Percentiles rank a stretch among this genome's conserved stretches.
These are phyloP conservation scores for Enteromius radiatus DNA, from an alignment of 2,797 vertebrate genomes.

Conservation along the genomic window DNA sequence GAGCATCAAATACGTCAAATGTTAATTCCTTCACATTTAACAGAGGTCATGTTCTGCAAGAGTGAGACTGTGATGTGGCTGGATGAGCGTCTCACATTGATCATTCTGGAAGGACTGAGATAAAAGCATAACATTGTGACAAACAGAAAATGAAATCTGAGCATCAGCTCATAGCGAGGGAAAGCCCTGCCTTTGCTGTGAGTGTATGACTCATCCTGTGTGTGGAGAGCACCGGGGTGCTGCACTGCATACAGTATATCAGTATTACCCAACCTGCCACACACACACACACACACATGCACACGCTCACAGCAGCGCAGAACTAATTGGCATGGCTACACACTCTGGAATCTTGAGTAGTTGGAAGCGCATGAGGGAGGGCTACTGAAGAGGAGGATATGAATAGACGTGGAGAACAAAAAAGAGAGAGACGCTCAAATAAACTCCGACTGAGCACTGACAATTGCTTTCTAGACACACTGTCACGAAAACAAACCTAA, in stretches of 20 bases:
- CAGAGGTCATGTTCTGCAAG: not conserved
- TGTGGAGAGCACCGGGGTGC: slow-evolving; percentile 34
- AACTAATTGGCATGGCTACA: slow-evolving; percentile 35
- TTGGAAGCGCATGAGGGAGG: slow-evolving; percentile 31
- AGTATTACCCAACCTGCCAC: slow-evolving; percentile 40
- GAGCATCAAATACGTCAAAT: slow-evolving; percentile 1
- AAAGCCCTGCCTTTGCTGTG: slow-evolving; percentile 55
- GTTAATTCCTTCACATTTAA: not conserved
- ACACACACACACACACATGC: slow-evolving; percentile 15
- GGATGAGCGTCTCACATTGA: not conserved
- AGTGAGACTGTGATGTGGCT: not conserved
- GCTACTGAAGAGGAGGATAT: slow-evolving; percentile 34
- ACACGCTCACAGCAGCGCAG: slow-evolving; percentile 31
- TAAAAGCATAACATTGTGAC: slow-evolving; percentile 5
- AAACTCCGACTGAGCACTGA: not conserved
- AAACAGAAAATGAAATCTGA: not conserved
- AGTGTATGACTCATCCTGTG: slow-evolving; percentile 58
- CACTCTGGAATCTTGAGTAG: slow-evolving; percentile 37
- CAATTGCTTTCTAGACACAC: slow-evolving; percentile 33
- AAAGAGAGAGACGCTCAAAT: slow-evolving; percentile 3
- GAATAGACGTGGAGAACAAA: slow-evolving; percentile 15
- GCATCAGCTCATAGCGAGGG: slow-evolving; percentile 33
- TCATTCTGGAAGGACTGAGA: slow-evolving; percentile 12
- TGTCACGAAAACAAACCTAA: slow-evolving; percentile 7
- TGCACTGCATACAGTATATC: slow-evolving; percentile 44